Percentiles rank a stretch among this genome's conserved stretches.
These are phyloP conservation scores for Engraulis encrasicolus DNA, from an alignment of 2,113 vertebrate species.

Conservation along the genomic window DNA sequence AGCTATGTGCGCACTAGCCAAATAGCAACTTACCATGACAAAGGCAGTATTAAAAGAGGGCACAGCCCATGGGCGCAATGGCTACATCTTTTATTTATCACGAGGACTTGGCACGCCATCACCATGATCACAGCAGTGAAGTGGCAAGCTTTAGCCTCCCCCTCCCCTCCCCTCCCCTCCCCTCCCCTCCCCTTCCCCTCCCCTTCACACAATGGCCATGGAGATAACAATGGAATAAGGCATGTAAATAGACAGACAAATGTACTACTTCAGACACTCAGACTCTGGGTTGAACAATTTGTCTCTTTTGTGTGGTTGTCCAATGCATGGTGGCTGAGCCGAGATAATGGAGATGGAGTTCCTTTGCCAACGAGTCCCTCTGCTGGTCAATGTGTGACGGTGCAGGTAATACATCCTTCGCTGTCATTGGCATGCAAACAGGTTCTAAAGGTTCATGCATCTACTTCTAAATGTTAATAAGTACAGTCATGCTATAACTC, in stretches of 20 bases:
- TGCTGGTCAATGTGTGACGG: not conserved
- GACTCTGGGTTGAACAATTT: not conserved
- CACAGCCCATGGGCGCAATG: not conserved
- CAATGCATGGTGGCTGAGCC: not conserved
- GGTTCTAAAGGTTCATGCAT: no score
- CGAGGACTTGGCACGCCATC: not conserved
- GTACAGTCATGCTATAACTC: no score
- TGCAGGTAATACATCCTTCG: not conserved
- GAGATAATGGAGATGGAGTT: not conserved
- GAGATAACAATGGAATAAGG: not conserved
- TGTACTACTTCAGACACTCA: not conserved
- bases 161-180: no score
- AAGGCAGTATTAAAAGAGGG: slow-evolving; percentile 2
- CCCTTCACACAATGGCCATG: not conserved
- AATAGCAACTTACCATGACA: slow-evolving; percentile 11
- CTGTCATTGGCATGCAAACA: not conserved
- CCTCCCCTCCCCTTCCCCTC: no score
- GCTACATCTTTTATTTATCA: not conserved
- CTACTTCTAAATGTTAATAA: no score
- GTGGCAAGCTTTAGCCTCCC: not conserved
- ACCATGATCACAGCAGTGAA: not conserved
- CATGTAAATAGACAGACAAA: not conserved
- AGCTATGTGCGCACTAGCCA: not conserved
- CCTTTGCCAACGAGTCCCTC: not conserved
- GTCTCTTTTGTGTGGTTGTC: not conserved